Conservation (phyloP, 2,888 invertebrate genomes). For the Dicycla oo region DNA sequence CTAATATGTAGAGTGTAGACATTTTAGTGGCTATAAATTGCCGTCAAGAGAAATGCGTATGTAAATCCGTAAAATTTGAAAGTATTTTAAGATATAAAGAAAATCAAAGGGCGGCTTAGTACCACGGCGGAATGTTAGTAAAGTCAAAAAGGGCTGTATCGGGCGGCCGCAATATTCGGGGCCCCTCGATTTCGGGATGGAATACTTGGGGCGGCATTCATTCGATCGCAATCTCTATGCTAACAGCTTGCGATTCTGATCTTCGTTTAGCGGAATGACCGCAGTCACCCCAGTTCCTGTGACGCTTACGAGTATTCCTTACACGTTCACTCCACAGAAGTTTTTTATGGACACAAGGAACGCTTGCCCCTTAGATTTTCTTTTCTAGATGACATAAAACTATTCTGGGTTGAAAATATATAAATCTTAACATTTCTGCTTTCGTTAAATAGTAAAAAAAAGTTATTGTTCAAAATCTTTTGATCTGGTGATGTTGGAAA, state of each 20-base stretch:
- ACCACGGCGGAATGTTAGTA: constrained; percentile 82
- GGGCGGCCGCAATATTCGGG: constrained; percentile 86
- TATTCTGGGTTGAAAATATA: constrained; percentile 69
- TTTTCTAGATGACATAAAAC: constrained; percentile 79
- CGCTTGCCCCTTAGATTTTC: constrained; percentile 81
- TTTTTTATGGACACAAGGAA: constrained; percentile 86
- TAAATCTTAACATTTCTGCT: constrained; percentile 61
- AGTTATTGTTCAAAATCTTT: constrained; percentile 42
- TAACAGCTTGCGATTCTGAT: constrained; percentile 90
- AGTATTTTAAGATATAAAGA: constrained; percentile 79
- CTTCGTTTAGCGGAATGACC: constrained; percentile 91
- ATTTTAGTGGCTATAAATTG: constrained; percentile 69
- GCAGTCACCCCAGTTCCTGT: constrained; percentile 87
- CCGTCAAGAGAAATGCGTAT: constrained; percentile 66
- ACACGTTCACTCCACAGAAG: constrained; percentile 88
- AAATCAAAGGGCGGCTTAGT: constrained; percentile 84
- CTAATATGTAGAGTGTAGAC: constrained; percentile 66
- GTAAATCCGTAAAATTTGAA: constrained; percentile 76
- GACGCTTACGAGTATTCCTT: constrained; percentile 86
- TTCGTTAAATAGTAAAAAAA: constrained; percentile 55
- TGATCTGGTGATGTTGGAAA: constrained; percentile 20
- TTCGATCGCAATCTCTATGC: constrained; percentile 91
- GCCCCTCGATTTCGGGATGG: constrained; percentile 88
- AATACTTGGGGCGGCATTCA: constrained; percentile 88
- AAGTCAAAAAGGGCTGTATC: constrained; percentile 85